Evolutionary conservation across 2,797 vertebrate species (phyloP).

Genomic region (Poliocrania exsul): DNA sequence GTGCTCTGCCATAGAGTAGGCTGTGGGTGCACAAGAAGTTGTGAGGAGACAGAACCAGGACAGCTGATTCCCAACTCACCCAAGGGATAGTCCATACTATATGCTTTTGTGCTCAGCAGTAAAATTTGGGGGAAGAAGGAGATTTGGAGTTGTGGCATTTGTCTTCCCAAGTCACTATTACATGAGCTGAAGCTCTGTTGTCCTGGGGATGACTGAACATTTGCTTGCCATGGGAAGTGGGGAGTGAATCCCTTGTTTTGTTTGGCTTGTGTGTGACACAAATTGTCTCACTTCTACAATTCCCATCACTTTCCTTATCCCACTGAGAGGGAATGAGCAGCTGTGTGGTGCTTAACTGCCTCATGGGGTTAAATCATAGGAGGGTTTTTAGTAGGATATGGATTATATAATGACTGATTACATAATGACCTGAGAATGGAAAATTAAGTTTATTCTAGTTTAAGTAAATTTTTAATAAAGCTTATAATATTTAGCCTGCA

Average conservation of each 20-base stretch:
- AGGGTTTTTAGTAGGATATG: background rate
- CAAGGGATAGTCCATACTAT: background rate
- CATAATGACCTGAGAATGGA: background rate
- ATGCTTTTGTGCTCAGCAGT: background rate
- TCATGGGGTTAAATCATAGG: background rate
- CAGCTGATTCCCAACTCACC: background rate
- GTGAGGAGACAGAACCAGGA: background rate
- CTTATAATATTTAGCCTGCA: background rate
- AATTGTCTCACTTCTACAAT: background rate
- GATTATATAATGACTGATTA: background rate
- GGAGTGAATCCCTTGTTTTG: background rate
- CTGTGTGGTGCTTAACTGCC: background rate
- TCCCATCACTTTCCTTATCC: background rate
- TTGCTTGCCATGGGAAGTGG: background rate
- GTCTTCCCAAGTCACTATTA: background rate
- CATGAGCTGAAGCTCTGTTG: rapidly evolving
- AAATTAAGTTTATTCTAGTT: background rate
- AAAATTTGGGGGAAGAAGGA: background rate
- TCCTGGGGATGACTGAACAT: background rate
- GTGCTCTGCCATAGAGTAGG: rapidly evolving
- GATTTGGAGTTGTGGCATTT: rapidly evolving
- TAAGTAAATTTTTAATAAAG: background rate
- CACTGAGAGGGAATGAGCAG: background rate
- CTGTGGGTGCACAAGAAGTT: background rate
- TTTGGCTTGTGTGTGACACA: rapidly evolving